A percentile compares a stretch with the other conserved stretches of the same genome.
Conservation (phyloP, 2,888 invertebrate genomes). For the Stenchaetothrips biformis region DNA sequence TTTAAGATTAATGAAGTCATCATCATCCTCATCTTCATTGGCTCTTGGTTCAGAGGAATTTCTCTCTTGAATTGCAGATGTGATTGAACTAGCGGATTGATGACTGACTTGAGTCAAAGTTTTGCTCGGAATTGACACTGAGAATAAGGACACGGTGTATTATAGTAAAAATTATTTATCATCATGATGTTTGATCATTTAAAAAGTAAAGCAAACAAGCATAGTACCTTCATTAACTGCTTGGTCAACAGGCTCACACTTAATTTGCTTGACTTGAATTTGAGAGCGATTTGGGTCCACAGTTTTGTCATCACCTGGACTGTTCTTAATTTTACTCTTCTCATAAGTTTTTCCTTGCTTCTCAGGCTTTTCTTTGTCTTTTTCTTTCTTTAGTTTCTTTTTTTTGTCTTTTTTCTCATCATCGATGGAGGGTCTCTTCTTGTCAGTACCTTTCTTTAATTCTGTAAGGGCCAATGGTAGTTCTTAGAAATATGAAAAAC, state of each 20-base stretch:
- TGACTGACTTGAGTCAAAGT: background rate
- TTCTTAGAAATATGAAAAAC: background rate
- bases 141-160: background rate
- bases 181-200: background rate
- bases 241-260: background rate
- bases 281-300: background rate
- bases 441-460: slow-evolving; percentile 25
- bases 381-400: slow-evolving; percentile 42
- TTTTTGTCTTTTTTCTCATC: slow-evolving; percentile 47
- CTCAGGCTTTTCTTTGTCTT: slow-evolving; percentile 44
- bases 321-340: slow-evolving; percentile 28
- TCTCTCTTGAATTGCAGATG: slow-evolving; percentile 32
- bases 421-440: slow-evolving; percentile 29
- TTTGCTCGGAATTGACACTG: background rate
- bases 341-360: slow-evolving; percentile 38
- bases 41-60: slow-evolving; percentile 27
- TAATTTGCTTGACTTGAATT: background rate
- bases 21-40: slow-evolving; percentile 60
- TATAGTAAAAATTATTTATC: background rate
- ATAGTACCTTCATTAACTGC: background rate
- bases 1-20: slow-evolving; percentile 61
- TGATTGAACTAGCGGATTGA: background rate
- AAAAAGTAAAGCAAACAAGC: background rate
- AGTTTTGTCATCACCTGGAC: background rate
- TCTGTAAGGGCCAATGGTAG: background rate